Percentiles rank a stretch among this genome's conserved stretches.
Conservation (phyloP, 2,797 vertebrate genomes). For the Garrulus glandarius region DNA sequence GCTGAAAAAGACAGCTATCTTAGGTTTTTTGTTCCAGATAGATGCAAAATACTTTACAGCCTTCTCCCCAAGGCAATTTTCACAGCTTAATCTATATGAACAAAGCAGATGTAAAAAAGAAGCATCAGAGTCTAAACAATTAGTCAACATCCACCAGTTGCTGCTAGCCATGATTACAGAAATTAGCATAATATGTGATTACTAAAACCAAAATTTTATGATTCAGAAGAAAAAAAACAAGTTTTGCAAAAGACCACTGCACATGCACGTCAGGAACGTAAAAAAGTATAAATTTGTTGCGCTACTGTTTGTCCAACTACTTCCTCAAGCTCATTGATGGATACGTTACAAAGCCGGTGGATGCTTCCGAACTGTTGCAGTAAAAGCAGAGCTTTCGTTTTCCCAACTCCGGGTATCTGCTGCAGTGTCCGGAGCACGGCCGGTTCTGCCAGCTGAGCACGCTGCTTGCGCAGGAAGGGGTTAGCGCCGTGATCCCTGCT, state of each 20-base stretch:
- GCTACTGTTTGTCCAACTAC: conserved; percentile 78
- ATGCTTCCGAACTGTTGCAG: conserved; percentile 84
- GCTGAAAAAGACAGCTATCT: not conserved
- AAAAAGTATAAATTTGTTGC: conserved; percentile 77
- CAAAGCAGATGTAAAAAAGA: not conserved
- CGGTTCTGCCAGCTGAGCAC: conserved; percentile 65
- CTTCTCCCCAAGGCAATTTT: not conserved
- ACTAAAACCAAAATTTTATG: not conserved
- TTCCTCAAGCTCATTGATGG: conserved; percentile 74
- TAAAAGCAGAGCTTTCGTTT: conserved; percentile 83
- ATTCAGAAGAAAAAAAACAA: not conserved
- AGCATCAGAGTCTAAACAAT: not conserved
- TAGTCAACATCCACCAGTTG: not conserved
- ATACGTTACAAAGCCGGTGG: conserved; percentile 79
- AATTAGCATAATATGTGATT: not conserved
- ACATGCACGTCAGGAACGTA: not conserved
- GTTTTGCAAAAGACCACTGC: not conserved
- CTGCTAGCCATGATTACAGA: not conserved
- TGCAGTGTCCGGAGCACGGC: conserved; percentile 78
- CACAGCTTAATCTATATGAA: not conserved
- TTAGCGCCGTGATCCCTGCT: conserved; percentile 75
- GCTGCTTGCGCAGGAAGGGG: conserved; percentile 76
- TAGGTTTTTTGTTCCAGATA: not conserved
- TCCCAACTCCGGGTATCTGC: conserved; percentile 86
- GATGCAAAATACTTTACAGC: not conserved